Evolutionary conservation across 2,113 vertebrate species (phyloP).

Genomic region (Paraplagusia blochii): DNA sequence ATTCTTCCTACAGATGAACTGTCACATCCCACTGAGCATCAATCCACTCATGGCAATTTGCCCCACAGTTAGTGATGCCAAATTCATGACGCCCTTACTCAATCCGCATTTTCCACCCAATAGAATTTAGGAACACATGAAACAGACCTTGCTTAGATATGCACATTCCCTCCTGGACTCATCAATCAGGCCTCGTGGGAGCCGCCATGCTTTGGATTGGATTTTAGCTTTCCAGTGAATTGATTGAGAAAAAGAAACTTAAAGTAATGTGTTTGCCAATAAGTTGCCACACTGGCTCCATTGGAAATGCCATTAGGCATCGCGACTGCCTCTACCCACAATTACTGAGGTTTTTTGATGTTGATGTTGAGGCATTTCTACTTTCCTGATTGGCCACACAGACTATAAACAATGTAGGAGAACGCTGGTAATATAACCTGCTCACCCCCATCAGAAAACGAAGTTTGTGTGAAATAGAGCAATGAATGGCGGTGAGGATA

Average conservation of each 20-base stretch:
- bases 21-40: constrained; percentile 75
- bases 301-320: constrained; percentile 64
- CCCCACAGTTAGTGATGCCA: constrained; percentile 66
- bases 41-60: constrained; percentile 70
- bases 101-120: constrained; percentile 76
- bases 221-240: constrained; percentile 73
- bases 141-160: constrained; percentile 71
- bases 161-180: constrained; percentile 66
- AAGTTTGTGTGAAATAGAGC: constrained; percentile 39
- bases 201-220: constrained; percentile 68
- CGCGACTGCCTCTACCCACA: constrained; percentile 48
- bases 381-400: constrained; percentile 52
- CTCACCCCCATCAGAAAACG: constrained; percentile 49
- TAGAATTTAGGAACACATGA: constrained; percentile 70
- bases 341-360: constrained; percentile 54
- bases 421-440: constrained; percentile 53
- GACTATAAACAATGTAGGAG: constrained; percentile 60
- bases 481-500: constrained; percentile 36
- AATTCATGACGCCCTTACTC: constrained; percentile 72
- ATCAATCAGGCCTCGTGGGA: constrained; percentile 73
- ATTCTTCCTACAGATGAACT: constrained; percentile 76
- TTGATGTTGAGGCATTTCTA: constrained; percentile 38
- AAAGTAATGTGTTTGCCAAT: constrained; percentile 75
- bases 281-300: constrained; percentile 64
- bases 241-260: constrained; percentile 77